Base-by-base conservation (phyloP, 2,888 invertebrate genomes). In the Danaus chrysippus region DNA sequence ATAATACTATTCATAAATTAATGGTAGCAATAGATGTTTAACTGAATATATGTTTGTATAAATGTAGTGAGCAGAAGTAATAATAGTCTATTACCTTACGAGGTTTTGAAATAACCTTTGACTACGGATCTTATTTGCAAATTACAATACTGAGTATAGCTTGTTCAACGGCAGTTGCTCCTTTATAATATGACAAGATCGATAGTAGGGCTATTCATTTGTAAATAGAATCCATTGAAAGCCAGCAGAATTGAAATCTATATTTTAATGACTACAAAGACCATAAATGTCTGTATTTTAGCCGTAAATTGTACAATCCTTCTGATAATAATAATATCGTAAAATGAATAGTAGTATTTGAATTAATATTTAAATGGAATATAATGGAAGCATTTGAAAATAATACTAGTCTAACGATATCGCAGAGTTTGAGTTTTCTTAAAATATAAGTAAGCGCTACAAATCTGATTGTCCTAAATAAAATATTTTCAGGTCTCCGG, bases 121-220 rank as follows among this genome's bases (percentile, higher is more conserved):
- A 70, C 68, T 67, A 69, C 66, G 62, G 61, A 63, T 58, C 62
- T 65, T 68, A 72, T 70, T 72, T 70, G 66, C 69, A 69, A 70
- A 66, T 68, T 66, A 70, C 67, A 68, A 68, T 70, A 60, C 13
- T 49, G 68, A 58, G 59, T 54, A 62, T 44, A 59, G 54, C 52
- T 19, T 19, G 44, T 13, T 64, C 61, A 64, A 64, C 59, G 62
- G 64, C 64, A 64, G 55, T 59, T 62, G 56, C 61, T 54, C 54
- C 41, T 17, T 60, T 44, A 49, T 46, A 55, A 60, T 44, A 55
- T 49, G 42, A 55, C 55, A 55, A 46, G 15, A 19, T 19, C 42
- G 13, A 17, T 44, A 12, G 19, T 41, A 54, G 42, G 44, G 55
- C 13, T 46, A 46, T 13, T 44, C 17, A 58, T 13, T 42, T 41